A percentile compares a stretch with the other conserved stretches of the same genome.
Conservation (phyloP, 2,113 vertebrate genomes). For the Smithornis capensis region DNA sequence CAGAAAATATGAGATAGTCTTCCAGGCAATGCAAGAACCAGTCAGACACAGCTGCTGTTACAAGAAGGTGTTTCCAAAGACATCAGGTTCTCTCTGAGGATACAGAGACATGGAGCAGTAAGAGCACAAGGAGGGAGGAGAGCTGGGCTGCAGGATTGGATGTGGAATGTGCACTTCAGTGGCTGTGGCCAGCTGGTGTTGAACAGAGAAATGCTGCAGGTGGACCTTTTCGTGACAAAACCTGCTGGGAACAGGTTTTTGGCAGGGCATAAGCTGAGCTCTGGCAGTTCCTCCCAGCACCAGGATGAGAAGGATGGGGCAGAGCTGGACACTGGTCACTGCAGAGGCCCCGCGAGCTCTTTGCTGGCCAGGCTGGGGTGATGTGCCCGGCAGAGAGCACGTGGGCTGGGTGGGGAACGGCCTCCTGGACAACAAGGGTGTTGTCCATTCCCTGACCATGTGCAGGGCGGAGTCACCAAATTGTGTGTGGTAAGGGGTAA, state of each 20-base stretch:
- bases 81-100: not conserved
- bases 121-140: accelerated
- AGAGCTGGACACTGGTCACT: too few species aligned
- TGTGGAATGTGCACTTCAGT: accelerated
- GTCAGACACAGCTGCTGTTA: not conserved
- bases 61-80: not conserved
- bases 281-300: not conserved
- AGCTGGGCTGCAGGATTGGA: not conserved
- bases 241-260: not conserved
- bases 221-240: not conserved
- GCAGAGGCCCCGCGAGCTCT: accelerated
- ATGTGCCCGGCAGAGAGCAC: not conserved
- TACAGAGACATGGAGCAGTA: not conserved
- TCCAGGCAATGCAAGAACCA: not conserved
- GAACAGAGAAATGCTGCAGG: not conserved
- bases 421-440: constrained; percentile 30
- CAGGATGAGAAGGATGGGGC: not conserved
- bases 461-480: not conserved
- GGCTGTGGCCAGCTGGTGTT: not conserved
- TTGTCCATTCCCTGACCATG: not conserved
- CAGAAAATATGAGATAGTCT: not conserved
- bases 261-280: accelerated
- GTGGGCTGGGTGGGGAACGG: not conserved
- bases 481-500: not conserved
- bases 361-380: not conserved